Conservation (phyloP, 1,140 invertebrate species). For the Tribolium madens region DNA sequence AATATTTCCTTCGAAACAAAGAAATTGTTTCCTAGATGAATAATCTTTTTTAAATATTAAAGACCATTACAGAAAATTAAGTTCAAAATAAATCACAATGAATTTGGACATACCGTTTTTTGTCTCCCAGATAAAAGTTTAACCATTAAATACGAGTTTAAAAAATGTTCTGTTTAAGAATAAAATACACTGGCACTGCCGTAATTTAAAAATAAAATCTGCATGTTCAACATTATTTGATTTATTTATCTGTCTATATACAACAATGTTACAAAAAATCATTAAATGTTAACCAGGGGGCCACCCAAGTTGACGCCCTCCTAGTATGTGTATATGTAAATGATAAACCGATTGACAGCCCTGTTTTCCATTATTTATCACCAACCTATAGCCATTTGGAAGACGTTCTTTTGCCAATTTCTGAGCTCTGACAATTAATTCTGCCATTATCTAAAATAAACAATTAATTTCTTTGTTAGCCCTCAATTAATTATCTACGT, state of each 20-base stretch:
- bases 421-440: constrained; percentile 73
- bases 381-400: constrained; percentile 71
- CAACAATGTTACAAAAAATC: neutral
- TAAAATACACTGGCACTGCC: no score
- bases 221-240: no score
- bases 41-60: no score
- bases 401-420: constrained; percentile 69
- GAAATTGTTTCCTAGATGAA: no score
- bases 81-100: no score
- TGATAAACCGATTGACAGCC: constrained; percentile 82
- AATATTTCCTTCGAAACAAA: no score
- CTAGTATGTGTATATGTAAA: constrained; percentile 81
- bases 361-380: constrained; percentile 80
- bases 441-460: constrained; percentile 71
- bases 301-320: constrained; percentile 86
- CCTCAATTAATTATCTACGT: constrained; percentile 61
- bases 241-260: neutral
- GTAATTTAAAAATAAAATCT: no score
- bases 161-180: no score
- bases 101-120: no score
- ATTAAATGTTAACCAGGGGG: constrained; percentile 77
- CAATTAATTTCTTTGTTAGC: neutral
- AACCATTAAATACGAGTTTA: no score
- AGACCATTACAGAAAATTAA: no score
- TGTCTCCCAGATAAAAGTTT: no score